These are phyloP conservation scores for Otolemur garnettii DNA, from an alignment of 2,113 vertebrate species.

Conservation along the genomic window DNA sequence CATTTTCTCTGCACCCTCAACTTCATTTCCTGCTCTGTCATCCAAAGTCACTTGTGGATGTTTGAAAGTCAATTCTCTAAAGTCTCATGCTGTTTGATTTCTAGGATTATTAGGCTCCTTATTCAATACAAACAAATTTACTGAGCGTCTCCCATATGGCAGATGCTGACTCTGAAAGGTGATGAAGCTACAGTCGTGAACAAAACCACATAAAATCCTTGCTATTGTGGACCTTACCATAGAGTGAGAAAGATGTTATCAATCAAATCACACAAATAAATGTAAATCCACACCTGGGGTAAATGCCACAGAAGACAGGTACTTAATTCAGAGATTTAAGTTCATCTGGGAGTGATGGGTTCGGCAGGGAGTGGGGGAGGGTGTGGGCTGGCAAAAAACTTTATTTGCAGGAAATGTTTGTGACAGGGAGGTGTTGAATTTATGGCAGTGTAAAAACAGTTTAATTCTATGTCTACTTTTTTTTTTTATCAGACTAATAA, in stretches of 20 bases:
- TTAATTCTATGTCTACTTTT: conserved; percentile 8
- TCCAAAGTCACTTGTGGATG: not conserved
- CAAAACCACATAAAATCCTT: not conserved
- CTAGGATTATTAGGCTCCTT: not conserved
- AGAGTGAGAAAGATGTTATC: not conserved
- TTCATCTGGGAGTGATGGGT: not conserved
- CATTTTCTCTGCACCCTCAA: not conserved
- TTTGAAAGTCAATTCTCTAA: not conserved
- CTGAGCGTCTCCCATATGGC: too few species aligned
- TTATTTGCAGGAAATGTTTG: not conserved
- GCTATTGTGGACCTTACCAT: not conserved
- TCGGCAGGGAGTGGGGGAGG: not conserved
- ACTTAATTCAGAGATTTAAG: not conserved
- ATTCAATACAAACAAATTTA: not conserved
- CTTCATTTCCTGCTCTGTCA: not conserved
- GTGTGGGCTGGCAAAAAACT: not conserved
- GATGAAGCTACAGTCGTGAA: not conserved
- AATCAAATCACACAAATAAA: not conserved
- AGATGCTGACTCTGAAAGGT: not conserved
- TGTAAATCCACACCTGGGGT: not conserved
- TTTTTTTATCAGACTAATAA: not conserved
- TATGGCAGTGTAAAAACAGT: not conserved
- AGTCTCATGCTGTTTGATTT: not conserved
- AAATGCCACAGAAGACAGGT: not conserved
- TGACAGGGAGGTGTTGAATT: not conserved